phyloP scores from a whole-genome alignment of 2,113 vertebrate species.

The Pelusios castaneus region DNA sequence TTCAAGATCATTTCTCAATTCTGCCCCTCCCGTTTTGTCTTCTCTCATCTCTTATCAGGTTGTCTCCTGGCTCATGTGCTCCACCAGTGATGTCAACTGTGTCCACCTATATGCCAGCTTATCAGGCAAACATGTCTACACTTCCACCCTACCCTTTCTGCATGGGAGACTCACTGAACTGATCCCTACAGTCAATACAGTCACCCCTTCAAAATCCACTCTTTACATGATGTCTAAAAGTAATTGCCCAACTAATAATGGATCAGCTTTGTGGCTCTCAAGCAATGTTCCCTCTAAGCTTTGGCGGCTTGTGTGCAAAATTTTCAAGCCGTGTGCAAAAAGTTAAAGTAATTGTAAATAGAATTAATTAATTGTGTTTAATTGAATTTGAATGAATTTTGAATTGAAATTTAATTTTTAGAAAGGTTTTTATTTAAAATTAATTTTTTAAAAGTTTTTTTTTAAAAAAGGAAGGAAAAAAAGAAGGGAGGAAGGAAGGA shows the following conservation, averaged over 20 bases:
- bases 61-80: neutral
- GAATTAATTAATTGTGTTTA: too few relatives aligned
- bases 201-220: neutral
- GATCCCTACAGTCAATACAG: neutral
- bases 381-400: too few relatives aligned
- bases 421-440: too few relatives aligned
- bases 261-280: neutral
- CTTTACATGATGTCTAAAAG: neutral
- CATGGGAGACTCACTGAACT: neutral
- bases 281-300: too few relatives aligned
- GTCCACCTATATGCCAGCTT: neutral
- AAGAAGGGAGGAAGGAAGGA: too few relatives aligned
- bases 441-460: too few relatives aligned
- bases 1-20: neutral
- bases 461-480: too few relatives aligned
- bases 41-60: neutral
- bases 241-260: neutral
- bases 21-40: neutral
- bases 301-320: too few relatives aligned
- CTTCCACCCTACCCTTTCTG: neutral
- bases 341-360: too few relatives aligned
- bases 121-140: neutral
- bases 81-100: neutral
- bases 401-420: too few relatives aligned
- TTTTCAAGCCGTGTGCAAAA: too few relatives aligned